Base-by-base conservation (phyloP, 1,140 invertebrate species). In the Stegodyphus mimosarum region DNA sequence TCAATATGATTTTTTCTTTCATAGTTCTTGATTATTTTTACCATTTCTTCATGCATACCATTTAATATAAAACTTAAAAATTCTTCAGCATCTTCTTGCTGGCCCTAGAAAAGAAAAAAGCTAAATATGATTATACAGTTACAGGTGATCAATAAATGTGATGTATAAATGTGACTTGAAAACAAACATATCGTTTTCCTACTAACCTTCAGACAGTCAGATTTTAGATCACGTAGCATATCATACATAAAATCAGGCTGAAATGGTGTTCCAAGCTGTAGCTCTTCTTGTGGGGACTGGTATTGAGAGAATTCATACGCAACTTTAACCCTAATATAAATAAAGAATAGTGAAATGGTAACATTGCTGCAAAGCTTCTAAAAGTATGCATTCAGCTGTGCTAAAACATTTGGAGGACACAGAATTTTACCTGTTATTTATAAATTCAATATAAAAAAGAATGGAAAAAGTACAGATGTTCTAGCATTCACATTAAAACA, bases 61-160 rank as follows among this genome's bases (percentile, higher is more conserved):
- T 99, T 98, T 2, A 98, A 92, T 71, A 99, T 92, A 91, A 95
- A 97, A 13, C 95, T 95, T 2, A 98, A 92, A 90, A 98, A 98
- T 89, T 98, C 97, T 90, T 98, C 97, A 0, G 97, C 97, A 91
- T 98, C 97, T 90, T 98, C 96, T 90, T 98, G 96, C 9, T 95
- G 91, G 6, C 95, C 96, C 87, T 91, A 96, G 49, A 80, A 75
- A 49, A 33, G 33, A 33, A 33, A 33, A 33, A 33, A 33, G 33
- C 33, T 33, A 33, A 33, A 33, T 33, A 3, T 33, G 33, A 33
- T 33, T 33, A 33, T 33, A 33, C 33, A 3, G 33, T 33, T 33
- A 33, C 33, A 33, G 1, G 33, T 3, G 33, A 33, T 33, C 33
- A 33, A 33, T 33, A 33, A 33, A 33, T 33, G 33, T 33, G 33